A percentile compares a stretch with the other conserved stretches of the same genome.
phyloP scores from a whole-genome alignment of 2,113 vertebrate genomes.

The Ariopsis seemanni region DNA sequence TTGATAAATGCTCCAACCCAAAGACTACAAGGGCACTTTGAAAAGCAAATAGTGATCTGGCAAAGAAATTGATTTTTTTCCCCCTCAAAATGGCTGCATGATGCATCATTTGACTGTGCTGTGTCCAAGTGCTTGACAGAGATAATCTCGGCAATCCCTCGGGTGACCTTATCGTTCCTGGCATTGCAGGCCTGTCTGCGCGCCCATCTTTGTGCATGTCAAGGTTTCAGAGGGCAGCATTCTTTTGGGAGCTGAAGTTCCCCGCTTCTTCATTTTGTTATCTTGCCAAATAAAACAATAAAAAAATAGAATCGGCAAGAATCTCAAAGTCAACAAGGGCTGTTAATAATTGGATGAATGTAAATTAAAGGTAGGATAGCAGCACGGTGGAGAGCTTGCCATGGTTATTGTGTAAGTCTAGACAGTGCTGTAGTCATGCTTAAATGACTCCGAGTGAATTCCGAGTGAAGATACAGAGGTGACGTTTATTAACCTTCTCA shows the following conservation, averaged over 20 bases:
- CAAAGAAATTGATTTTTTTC: constrained; percentile 86
- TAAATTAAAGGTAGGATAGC: constrained; percentile 60
- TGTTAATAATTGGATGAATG: constrained; percentile 77
- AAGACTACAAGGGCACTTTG: constrained; percentile 94
- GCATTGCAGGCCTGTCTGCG: constrained; percentile 84
- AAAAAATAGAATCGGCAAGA: constrained; percentile 30
- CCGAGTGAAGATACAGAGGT: constrained; percentile 10
- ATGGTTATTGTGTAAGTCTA: constrained; percentile 58
- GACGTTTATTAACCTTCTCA: constrained; percentile 41
- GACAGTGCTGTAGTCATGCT: constrained; percentile 26
- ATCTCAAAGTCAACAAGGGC: constrained; percentile 67
- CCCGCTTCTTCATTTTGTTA: constrained; percentile 84
- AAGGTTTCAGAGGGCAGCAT: constrained; percentile 83
- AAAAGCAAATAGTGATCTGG: constrained; percentile 91
- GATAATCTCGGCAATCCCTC: constrained; percentile 91
- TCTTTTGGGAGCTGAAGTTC: constrained; percentile 80
- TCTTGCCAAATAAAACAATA: constrained; percentile 63
- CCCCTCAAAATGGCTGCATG: constrained; percentile 88
- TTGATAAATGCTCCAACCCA: constrained; percentile 88
- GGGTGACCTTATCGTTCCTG: constrained; percentile 90
- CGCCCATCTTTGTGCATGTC: constrained; percentile 85
- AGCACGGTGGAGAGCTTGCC: constrained; percentile 57
- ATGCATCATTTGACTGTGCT: constrained; percentile 93
- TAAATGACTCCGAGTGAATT: constrained; percentile 39
- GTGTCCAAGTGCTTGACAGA: constrained; percentile 94